Conservation (phyloP, 2,888 invertebrate species). For the Orthosia gothica region DNA sequence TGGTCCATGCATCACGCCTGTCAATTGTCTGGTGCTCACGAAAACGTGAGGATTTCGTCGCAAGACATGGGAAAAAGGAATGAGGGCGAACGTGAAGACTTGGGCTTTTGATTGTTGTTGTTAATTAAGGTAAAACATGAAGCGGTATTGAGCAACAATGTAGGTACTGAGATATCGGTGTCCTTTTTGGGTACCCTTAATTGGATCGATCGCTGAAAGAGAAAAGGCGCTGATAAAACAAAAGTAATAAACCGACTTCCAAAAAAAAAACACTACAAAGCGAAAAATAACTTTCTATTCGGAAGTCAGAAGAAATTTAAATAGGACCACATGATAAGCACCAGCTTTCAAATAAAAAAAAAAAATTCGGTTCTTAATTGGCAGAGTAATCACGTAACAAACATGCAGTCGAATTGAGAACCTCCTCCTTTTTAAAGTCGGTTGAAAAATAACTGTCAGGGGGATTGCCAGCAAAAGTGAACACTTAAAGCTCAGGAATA, state of each 20-base stretch:
- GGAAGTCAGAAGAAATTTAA: too few species aligned
- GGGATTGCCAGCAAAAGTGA: too few species aligned
- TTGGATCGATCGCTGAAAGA: not conserved
- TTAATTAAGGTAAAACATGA: not conserved
- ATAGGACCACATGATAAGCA: too few species aligned
- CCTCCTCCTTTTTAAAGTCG: too few species aligned
- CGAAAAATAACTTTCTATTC: too few species aligned
- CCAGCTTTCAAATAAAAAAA: too few species aligned
- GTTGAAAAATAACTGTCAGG: too few species aligned
- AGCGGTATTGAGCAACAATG: constrained; percentile 2
- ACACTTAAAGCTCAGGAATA: too few species aligned
- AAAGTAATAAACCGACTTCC: not conserved
- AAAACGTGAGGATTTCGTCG: constrained; percentile 66
- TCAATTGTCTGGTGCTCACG: constrained; percentile 68
- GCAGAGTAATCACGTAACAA: too few species aligned
- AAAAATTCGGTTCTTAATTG: too few species aligned
- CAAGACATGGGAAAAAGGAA: constrained; percentile 49
- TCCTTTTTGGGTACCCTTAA: not conserved
- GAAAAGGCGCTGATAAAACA: not conserved
- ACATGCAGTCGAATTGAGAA: too few species aligned
- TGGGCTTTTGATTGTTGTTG: constrained; percentile 38
- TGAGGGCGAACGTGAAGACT: constrained; percentile 58
- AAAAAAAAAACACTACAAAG: not conserved
- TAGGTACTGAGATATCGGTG: not conserved
- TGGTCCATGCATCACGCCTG: constrained; percentile 58